These are phyloP conservation scores for Arctocebus calabarensis DNA, from an alignment of 2,797 vertebrate genomes.

Conservation along the genomic window DNA sequence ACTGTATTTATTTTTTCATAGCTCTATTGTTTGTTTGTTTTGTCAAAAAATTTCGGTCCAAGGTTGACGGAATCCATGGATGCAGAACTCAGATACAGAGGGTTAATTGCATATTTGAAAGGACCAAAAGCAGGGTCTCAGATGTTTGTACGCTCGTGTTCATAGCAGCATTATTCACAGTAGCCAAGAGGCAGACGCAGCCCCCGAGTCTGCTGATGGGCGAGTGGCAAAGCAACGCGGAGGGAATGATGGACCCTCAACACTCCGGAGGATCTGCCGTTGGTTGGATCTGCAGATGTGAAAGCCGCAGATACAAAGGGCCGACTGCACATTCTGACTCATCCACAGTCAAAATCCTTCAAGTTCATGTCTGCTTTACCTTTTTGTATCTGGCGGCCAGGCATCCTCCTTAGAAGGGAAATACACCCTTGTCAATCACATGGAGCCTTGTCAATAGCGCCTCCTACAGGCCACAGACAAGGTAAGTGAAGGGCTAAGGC, in stretches of 20 bases:
- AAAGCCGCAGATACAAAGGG: not conserved
- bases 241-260: not conserved
- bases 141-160: not conserved
- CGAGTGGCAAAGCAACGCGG: not conserved
- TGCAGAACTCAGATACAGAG: not conserved
- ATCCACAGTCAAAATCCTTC: not conserved
- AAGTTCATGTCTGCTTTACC: not conserved
- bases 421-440: not conserved
- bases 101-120: not conserved
- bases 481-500: not conserved
- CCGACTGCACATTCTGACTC: not conserved
- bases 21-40: not conserved
- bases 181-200: not conserved
- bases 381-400: not conserved
- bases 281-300: not conserved
- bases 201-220: too few relatives aligned
- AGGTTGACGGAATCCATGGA: not conserved
- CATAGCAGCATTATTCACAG: not conserved
- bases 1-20: not conserved
- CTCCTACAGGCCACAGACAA: not conserved
- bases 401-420: not conserved
- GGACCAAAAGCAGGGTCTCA: not conserved
- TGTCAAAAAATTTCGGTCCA: not conserved
- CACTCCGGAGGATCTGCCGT: not conserved
- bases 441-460: not conserved